Evolutionary conservation across 2,113 vertebrate species (phyloP), one percentile per base, ranked within the genome.

Genomic region (Malurus elegans): DNA sequence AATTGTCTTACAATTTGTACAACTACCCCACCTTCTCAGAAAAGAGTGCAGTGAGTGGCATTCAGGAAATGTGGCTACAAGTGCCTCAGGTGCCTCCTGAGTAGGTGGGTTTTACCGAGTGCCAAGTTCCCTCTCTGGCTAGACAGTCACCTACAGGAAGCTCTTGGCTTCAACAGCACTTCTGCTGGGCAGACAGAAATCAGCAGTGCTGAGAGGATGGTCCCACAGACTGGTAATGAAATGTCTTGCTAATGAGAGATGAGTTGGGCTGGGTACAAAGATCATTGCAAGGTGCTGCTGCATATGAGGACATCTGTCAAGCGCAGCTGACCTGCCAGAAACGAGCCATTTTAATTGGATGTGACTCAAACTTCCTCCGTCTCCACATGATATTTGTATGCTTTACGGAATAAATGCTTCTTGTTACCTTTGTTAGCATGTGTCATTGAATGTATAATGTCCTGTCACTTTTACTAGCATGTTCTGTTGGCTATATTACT

Each of bases 271-370:
- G 70, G 36, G 78, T 95, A 95, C 95, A 95, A 91, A 95, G 95
- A 95, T 96, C 93, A 95, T 95, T 81, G 91, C 91, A 95, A 97
- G 94, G 86, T 91, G 84, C 78, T 91, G 88, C 47, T 94, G 58
- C 40, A 93, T 96, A 86, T 81, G 76, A 97, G 94, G 93, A 96
- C 92, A 95, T 95, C 95, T 96, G 95, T 96, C 93, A 95, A 91
- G 81, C 60, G 51, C 67, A 90, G 93, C 74, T 94, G 88, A 88
- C 93, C 82, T 90, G 95, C 93, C 96, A 95, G 88, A 72, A 94
- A 86, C 14, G 81, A 96, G 79, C 74, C 65, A 66, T 95, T 95
- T 95, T 40, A 94, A 67, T 82, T 95, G 94, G 90, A 93, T 83
- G 12, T 74, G 74, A 79, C 75, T 95, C 90, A 95, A 95, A 64